Evolutionary conservation across 2,888 invertebrate species (phyloP).

Genomic region (Aethes cnicana): DNA sequence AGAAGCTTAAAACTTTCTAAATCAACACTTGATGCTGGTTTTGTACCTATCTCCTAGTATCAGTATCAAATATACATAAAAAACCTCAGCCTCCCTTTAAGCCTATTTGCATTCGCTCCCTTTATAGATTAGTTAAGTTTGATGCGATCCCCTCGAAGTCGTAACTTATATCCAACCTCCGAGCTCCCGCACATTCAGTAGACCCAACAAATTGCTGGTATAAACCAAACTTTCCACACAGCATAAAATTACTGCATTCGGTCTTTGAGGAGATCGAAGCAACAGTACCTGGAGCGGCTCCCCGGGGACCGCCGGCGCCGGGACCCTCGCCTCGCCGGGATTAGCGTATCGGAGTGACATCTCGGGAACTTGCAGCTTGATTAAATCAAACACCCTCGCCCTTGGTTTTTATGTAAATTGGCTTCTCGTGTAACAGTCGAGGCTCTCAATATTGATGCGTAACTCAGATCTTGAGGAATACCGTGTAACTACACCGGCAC

Average conservation of each 20-base stretch:
- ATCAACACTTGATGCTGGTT: too few species aligned
- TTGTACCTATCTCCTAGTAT: too few species aligned
- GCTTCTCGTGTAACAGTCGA: slow-evolving; percentile 20
- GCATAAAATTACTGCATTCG: not conserved
- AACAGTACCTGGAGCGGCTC: slow-evolving; percentile 11
- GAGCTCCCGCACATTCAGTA: slow-evolving; percentile 2
- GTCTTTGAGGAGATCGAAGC: not conserved
- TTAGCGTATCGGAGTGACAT: slow-evolving; percentile 6
- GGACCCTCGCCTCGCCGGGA: not conserved
- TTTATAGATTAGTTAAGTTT: too few species aligned
- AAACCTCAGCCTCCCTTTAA: too few species aligned
- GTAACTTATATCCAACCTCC: too few species aligned
- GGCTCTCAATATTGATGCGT: too few species aligned
- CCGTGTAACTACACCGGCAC: too few species aligned
- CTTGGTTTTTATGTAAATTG: slow-evolving; percentile 25
- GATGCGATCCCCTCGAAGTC: too few species aligned
- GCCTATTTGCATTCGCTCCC: too few species aligned
- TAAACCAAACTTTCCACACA: slow-evolving; percentile 19
- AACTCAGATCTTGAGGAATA: too few species aligned
- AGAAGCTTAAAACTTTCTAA: too few species aligned
- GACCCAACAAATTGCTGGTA: slow-evolving; percentile 7
- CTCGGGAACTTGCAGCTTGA: slow-evolving; percentile 15
- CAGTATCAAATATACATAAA: too few species aligned
- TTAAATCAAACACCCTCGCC: slow-evolving; percentile 27
- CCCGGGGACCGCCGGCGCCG: slow-evolving; percentile 2